Evolutionary conservation across 2,113 vertebrate genomes (phyloP).

Genomic region (Piprites chloris): DNA sequence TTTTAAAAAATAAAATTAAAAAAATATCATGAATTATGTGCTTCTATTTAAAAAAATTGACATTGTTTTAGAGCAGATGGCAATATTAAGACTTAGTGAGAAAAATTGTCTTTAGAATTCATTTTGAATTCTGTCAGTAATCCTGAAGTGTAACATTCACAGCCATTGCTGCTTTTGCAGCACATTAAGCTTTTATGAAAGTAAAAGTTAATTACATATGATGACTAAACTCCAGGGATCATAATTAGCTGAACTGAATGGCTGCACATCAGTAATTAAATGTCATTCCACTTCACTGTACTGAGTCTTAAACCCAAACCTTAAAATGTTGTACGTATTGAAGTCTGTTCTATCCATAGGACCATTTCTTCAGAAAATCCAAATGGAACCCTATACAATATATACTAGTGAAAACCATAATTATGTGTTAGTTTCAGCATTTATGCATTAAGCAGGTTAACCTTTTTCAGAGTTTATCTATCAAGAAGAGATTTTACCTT

Average conservation of each 20-base stretch:
- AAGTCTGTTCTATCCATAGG: conserved; percentile 65
- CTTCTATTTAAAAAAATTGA: background rate
- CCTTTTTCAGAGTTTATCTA: background rate
- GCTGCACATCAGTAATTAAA: conserved; percentile 92
- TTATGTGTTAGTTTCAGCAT: background rate
- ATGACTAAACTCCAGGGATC: conserved; percentile 89
- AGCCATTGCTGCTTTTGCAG: conserved; percentile 58
- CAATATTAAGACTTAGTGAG: conserved; percentile 28
- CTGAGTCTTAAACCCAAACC: conserved; percentile 72
- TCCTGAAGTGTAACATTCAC: conserved; percentile 73
- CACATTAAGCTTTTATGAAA: conserved; percentile 90
- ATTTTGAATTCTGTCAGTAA: conserved; percentile 78
- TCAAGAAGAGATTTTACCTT: background rate
- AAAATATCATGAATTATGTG: background rate
- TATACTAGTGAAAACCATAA: background rate
- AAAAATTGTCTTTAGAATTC: conserved; percentile 68
- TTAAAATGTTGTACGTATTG: conserved; percentile 72
- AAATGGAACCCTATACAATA: background rate
- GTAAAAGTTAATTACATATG: conserved; percentile 92
- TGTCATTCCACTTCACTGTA: conserved; percentile 87
- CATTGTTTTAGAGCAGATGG: conserved; percentile 63
- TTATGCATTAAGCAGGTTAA: background rate
- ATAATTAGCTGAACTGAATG: conserved; percentile 87
- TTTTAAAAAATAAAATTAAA: background rate
- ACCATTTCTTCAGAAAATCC: background rate